Percentiles rank a stretch among this genome's conserved stretches.
Conservation (phyloP, 2,888 invertebrate genomes). For the Ichneumon xanthorius region DNA sequence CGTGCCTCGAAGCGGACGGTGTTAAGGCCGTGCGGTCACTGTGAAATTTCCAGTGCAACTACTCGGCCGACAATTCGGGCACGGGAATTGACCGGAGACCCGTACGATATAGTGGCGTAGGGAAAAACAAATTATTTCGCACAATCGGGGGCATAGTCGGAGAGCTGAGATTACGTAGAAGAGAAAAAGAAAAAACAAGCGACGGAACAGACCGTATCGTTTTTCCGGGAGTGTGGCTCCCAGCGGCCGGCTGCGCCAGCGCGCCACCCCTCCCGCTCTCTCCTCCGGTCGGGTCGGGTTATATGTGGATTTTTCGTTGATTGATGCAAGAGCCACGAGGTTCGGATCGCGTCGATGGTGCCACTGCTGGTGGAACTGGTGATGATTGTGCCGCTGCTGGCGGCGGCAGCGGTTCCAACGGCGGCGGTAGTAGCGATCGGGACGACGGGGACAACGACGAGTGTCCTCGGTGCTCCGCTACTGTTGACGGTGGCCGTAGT, state of each 20-base stretch:
- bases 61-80: not conserved
- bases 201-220: conserved; percentile 6
- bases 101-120: not conserved
- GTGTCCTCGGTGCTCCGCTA: conserved; percentile 38
- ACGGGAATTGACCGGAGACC: not conserved
- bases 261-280: not conserved
- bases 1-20: not conserved
- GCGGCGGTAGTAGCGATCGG: conserved; percentile 31
- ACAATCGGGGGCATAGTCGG: not conserved
- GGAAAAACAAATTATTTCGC: not conserved
- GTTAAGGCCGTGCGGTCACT: not conserved
- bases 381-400: conserved; percentile 28
- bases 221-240: not conserved
- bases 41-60: not conserved
- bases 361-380: conserved; percentile 31
- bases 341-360: conserved; percentile 53
- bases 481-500: conserved; percentile 24
- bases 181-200: not conserved
- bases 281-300: conserved; percentile 7
- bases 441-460: conserved; percentile 46
- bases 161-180: not conserved
- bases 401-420: conserved; percentile 9
- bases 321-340: conserved; percentile 64
- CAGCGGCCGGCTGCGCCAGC: conserved; percentile 11
- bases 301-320: conserved; percentile 58